Evolutionary conservation across 2,113 vertebrate species (phyloP).

Genomic region (Heteronetta atricapilla): DNA sequence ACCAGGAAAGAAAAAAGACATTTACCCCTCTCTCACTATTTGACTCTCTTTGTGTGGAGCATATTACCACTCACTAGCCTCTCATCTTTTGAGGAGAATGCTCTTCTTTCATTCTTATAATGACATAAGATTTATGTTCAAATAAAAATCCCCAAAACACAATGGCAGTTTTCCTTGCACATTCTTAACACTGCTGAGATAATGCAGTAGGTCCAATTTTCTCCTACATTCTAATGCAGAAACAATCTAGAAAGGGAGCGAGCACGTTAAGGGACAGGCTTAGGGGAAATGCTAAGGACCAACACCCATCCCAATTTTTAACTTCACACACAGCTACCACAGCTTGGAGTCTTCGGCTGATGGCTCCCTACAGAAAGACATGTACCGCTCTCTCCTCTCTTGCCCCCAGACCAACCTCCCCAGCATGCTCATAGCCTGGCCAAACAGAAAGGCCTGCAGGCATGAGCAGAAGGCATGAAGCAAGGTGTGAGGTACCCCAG

Average conservation of each 20-base stretch:
- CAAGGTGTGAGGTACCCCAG: accelerated
- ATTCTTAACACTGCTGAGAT: background rate
- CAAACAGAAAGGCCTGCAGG: accelerated
- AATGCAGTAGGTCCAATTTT: background rate
- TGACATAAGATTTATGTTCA: background rate
- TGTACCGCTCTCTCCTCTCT: accelerated
- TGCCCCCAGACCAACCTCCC: accelerated
- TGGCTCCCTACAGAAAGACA: background rate
- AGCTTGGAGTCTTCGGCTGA: background rate
- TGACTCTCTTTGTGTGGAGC: background rate
- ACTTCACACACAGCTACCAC: background rate
- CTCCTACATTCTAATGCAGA: background rate
- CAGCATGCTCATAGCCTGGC: too few relatives aligned
- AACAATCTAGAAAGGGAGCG: background rate
- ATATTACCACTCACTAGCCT: background rate
- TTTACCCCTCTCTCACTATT: background rate
- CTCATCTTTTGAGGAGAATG: background rate
- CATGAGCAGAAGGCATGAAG: accelerated
- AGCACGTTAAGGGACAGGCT: background rate
- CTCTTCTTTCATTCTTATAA: background rate
- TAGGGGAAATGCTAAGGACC: background rate
- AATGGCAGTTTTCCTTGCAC: background rate
- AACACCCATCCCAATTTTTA: background rate
- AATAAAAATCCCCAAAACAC: background rate
- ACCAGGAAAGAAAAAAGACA: background rate